Conservation (phyloP, 2,797 vertebrate genomes). For the Malurus splendens region DNA sequence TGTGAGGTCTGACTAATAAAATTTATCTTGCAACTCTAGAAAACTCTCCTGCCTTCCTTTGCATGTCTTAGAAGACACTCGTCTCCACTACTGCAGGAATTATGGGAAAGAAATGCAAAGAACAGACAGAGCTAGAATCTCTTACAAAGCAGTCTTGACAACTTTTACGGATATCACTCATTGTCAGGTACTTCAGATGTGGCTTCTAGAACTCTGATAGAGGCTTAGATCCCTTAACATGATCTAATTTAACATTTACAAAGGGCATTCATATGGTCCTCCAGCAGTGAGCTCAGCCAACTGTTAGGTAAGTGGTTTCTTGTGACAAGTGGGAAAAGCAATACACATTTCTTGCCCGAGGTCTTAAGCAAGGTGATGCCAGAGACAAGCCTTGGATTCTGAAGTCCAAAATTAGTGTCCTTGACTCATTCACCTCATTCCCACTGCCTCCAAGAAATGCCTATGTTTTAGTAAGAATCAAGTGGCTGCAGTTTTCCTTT, state of each 20-base stretch:
- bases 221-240: neutral
- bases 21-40: slow-evolving; percentile 22
- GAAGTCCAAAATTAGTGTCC: neutral
- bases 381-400: neutral
- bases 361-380: neutral
- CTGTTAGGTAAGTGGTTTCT: neutral
- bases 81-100: neutral
- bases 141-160: neutral
- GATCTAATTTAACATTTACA: neutral
- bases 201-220: neutral
- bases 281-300: neutral
- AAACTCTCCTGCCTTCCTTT: neutral
- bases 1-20: slow-evolving; percentile 47
- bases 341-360: neutral
- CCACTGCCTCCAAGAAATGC: neutral
- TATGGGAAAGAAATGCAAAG: neutral
- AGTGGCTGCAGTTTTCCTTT: neutral
- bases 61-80: neutral
- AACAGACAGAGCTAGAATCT: neutral
- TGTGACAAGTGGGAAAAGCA: neutral
- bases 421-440: neutral
- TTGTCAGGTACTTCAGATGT: neutral
- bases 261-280: neutral
- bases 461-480: neutral
- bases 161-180: neutral